Conservation (phyloP, 2,113 vertebrate genomes). For the Calonectris borealis region DNA sequence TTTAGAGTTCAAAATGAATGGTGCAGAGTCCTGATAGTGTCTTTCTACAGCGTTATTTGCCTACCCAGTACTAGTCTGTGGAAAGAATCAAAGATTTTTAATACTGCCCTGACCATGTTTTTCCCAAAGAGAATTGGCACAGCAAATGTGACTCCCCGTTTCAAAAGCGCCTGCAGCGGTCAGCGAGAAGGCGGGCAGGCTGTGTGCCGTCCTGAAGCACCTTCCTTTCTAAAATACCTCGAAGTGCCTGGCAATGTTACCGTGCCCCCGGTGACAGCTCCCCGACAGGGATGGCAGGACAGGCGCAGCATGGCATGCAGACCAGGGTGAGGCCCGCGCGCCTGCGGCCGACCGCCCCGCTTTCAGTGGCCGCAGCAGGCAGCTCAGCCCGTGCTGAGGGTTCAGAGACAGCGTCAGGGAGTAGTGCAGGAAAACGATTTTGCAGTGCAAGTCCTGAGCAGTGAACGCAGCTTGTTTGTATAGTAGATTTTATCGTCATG, state of each 20-base stretch:
- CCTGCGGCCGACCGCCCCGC: fast-evolving
- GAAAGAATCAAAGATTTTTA: background rate
- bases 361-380: background rate
- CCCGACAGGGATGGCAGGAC: background rate
- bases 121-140: background rate
- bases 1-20: background rate
- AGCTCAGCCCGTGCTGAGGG: background rate
- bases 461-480: background rate
- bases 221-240: background rate
- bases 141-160: background rate
- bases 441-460: background rate
- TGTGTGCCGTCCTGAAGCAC: background rate
- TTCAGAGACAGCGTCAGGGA: background rate
- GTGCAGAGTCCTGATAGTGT: background rate
- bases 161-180: background rate
- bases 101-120: background rate
- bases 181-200: background rate
- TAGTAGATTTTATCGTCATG: background rate
- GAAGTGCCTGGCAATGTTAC: background rate
- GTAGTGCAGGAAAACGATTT: background rate
- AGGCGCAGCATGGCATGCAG: background rate
- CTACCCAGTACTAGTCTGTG: background rate
- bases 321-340: fast-evolving
- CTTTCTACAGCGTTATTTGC: background rate
- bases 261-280: background rate